Percentiles rank a stretch among this genome's conserved stretches.
Evolutionary conservation across 2,797 vertebrate species (phyloP).

Genomic region (Coilia nasus): DNA sequence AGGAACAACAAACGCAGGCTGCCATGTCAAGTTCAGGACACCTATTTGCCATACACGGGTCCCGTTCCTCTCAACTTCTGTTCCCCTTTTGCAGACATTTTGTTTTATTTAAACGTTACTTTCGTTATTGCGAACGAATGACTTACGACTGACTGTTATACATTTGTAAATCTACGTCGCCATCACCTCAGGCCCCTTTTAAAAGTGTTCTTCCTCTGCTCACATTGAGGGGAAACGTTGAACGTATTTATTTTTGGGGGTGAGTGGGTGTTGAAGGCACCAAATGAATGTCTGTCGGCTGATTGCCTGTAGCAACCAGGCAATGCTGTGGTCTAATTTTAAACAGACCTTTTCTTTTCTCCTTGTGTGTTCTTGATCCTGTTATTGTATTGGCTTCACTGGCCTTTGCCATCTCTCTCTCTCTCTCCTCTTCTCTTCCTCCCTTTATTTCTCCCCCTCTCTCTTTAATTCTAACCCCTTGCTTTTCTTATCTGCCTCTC

Average conservation of each 20-base stretch:
- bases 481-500: constrained; percentile 57
- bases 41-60: not conserved
- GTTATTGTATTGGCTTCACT: not conserved
- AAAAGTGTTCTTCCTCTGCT: not conserved
- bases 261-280: not conserved
- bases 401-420: not conserved
- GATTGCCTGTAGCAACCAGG: constrained; percentile 14
- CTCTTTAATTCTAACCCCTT: constrained; percentile 66
- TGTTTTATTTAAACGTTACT: not conserved
- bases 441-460: constrained; percentile 62
- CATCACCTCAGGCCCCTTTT: not conserved
- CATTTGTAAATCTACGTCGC: not conserved
- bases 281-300: constrained; percentile 11
- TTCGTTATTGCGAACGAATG: not conserved
- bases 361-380: constrained; percentile 49
- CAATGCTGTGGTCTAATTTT: constrained; percentile 15
- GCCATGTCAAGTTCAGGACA: not conserved
- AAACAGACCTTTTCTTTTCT: constrained; percentile 39
- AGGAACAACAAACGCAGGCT: not conserved
- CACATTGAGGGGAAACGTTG: too few relatives aligned
- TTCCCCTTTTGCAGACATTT: not conserved
- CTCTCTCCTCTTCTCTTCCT: constrained; percentile 34
- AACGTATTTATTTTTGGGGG: constrained; percentile 12
- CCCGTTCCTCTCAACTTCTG: not conserved
- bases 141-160: not conserved